Conservation (phyloP, 2,797 vertebrate genomes). For the Sarcophilus harrisii region DNA sequence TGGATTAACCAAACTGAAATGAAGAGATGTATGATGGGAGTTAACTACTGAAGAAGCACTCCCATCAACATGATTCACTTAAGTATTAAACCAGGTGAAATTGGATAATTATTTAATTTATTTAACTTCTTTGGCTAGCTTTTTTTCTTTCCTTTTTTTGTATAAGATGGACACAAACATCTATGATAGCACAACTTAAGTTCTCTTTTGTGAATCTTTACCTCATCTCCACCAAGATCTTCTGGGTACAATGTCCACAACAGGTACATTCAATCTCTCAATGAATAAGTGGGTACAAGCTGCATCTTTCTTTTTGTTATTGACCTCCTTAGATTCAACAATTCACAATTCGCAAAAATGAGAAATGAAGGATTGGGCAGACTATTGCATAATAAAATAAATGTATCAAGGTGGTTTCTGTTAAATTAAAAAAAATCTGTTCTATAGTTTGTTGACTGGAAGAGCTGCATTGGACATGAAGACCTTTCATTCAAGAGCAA, state of each 20-base stretch:
- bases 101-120: not conserved
- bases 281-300: not conserved
- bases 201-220: not conserved
- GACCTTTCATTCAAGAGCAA: not conserved
- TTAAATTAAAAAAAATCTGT: not conserved
- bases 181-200: not conserved
- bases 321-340: not conserved
- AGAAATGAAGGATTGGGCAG: not conserved
- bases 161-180: not conserved
- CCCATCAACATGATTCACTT: not conserved
- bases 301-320: not conserved
- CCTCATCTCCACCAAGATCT: not conserved
- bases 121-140: not conserved
- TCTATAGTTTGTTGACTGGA: not conserved
- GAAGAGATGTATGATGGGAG: not conserved
- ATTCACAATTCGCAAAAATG: not conserved
- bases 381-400: not conserved
- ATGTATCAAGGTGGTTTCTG: not conserved
- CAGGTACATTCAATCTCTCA: not conserved
- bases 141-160: not conserved
- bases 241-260: not conserved
- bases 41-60: not conserved
- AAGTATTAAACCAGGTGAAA: not conserved
- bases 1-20: not conserved
- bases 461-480: not conserved